These are phyloP conservation scores for Orthosia gothica DNA, from an alignment of 2,888 invertebrate genomes.

Conservation along the genomic window DNA sequence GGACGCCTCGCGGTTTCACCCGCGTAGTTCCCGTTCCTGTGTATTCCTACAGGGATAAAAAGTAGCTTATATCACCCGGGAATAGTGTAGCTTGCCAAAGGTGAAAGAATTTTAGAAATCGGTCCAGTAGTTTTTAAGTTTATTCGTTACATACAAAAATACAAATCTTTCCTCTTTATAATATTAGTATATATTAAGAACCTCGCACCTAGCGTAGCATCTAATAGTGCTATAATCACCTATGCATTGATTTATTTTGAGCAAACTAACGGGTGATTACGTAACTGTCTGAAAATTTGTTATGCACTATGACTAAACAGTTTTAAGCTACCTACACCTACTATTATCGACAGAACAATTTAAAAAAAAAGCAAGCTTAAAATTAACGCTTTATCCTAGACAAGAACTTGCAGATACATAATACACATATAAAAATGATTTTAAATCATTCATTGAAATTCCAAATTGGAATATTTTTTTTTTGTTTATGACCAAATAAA, in stretches of 20 bases:
- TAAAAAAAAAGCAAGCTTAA: conserved; percentile 32
- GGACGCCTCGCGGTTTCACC: no score
- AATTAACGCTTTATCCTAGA: conserved; percentile 1
- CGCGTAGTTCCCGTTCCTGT: no score
- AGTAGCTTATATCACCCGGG: no score
- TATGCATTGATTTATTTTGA: conserved; percentile 57
- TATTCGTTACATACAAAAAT: no score
- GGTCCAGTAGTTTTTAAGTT: no score
- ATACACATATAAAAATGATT: not conserved
- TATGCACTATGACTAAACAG: conserved; percentile 61
- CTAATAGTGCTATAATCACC: conserved; percentile 44
- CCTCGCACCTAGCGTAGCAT: conserved; percentile 10
- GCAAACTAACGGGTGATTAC: conserved; percentile 63
- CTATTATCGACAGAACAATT: conserved; percentile 12
- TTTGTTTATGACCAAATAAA: not conserved
- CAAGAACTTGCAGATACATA: conserved; percentile 1
- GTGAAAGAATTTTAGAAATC: no score
- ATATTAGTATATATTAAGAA: no score
- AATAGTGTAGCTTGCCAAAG: no score
- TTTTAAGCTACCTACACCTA: conserved; percentile 44
- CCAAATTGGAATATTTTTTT: not conserved
- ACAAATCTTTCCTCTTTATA: no score
- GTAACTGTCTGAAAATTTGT: conserved; percentile 74
- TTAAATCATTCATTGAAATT: not conserved
- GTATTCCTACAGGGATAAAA: no score